Evolutionary conservation across 37 sponge, comb jelly and placozoan species (phyloP), one percentile per base, ranked within the genome.

Genomic region (Bolinopsis microptera): DNA sequence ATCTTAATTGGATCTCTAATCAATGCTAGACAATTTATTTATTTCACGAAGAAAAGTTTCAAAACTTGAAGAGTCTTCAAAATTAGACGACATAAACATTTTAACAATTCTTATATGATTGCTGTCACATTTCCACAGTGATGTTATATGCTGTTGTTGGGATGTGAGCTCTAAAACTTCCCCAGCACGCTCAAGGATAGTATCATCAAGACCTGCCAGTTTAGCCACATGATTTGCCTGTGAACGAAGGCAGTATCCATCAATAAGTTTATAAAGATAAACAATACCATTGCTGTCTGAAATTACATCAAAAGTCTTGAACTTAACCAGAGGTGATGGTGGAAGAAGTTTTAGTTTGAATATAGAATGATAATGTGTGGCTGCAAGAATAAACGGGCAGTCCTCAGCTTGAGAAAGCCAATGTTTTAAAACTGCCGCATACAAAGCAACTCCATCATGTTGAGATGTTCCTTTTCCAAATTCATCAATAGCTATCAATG

Each of bases 391-490:
- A 34, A 83, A 83, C 25, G 99, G 99, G 93, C 99, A 98, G 38
- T 92, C 40, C 39, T 83, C 74, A 3, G 69, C 95, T 69, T 76
- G 38, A 0, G 76, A 28, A 16, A 97, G 88, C 97, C 97, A 97
- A 92, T 96, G 94, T 0, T 94, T 77, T 40, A 99, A 95, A 23
- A 93, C 92, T 35, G 97, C 94, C 0, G 93, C 93, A 68, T 96
- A 76, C 32, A 99, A 94, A 30, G 96, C 93, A 41, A 99, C 30
- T 0, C 99, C 99, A 95, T 99, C 97, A 32, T 94, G 92, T 95
- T 96, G 38, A 0, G 96, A 96, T 31, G 99, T 99, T 69, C 97
- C 97, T 69, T 99, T 99, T 0, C 99, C 99, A 95, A 97, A 99
- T 93, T 99, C 99, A 67, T 99, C 99, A 92, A 99, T 25, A 0